Percentiles rank a stretch among this genome's conserved stretches.
phyloP scores from a whole-genome alignment of 2,797 vertebrate species.

The Adelosebastes latens region DNA sequence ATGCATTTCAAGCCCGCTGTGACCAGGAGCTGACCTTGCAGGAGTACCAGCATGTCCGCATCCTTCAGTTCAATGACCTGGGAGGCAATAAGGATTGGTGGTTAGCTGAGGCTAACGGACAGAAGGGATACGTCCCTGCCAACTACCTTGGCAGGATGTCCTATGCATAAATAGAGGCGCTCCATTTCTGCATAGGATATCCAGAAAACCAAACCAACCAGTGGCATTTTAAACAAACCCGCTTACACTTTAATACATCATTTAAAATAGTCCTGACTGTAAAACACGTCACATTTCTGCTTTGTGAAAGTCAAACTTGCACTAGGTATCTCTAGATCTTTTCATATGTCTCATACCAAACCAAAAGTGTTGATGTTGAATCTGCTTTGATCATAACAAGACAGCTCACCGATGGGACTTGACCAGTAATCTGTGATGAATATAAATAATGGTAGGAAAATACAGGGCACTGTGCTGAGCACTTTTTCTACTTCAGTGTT shows the following conservation, averaged over 20 bases:
- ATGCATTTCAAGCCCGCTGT: constrained; percentile 94
- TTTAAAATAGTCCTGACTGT: not conserved
- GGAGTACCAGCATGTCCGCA: constrained; percentile 92
- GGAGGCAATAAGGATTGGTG: constrained; percentile 98
- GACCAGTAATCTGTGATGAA: constrained; percentile 37
- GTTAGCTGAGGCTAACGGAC: constrained; percentile 94
- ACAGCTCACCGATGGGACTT: constrained; percentile 17
- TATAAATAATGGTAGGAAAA: constrained; percentile 12
- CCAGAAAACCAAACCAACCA: constrained; percentile 23
- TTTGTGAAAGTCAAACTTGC: constrained; percentile 49
- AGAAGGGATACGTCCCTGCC: constrained; percentile 94
- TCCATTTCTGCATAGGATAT: constrained; percentile 84
- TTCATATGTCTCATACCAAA: constrained; percentile 12
- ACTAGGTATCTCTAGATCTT: constrained; percentile 27
- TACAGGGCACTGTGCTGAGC: constrained; percentile 63
- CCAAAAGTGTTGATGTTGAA: constrained; percentile 59
- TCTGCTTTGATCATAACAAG: not conserved
- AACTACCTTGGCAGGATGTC: constrained; percentile 98
- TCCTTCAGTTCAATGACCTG: constrained; percentile 91
- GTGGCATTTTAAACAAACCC: constrained; percentile 11
- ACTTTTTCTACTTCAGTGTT: constrained; percentile 86
- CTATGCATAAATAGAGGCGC: constrained; percentile 84
- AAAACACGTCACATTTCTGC: constrained; percentile 5
- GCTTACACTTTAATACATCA: not conserved
- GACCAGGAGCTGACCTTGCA: constrained; percentile 94